Evolutionary conservation across 1,140 invertebrate species (phyloP), one percentile per base, ranked within the genome.

Genomic region (Uloborus diversus): DNA sequence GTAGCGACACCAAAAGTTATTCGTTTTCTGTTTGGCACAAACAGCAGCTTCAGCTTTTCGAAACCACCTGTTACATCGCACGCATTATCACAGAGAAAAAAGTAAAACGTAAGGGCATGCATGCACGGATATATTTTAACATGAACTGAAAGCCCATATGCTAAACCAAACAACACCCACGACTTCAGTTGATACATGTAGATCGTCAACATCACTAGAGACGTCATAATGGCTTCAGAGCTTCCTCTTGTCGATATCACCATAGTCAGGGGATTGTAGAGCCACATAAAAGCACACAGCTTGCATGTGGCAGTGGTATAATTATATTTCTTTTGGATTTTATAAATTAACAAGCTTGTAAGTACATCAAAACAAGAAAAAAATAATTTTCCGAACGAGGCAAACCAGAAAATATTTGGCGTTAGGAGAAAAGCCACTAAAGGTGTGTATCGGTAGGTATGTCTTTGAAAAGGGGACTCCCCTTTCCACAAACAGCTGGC

Each of bases 381-480:
- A 0, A 99, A 84, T 14, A 98, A 61, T 90, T 99, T 99, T 0
- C 97, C 98, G 87, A 92, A 96, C 66, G 90, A 86, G 17, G 87
- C 85, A 82, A 91, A 89, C 0, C 95, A 25, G 9, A 91, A 86
- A 17, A 96, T 86, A 87, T 98, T 99, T 0, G 96, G 95, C 17
- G 91, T 88, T 71, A 99, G 87, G 14, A 98, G 83, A 81, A 91
- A 91, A 0, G 98, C 94, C 35, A 99, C 85, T 9, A 99, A 85
- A 0, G 98, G 98, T 35, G 96, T 94, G 86, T 99, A 99, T 14
- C 98, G 37, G 86, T 98, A 99, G 0, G 97, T 99, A 81, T 94
- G 91, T 56, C 96, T 87, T 14, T 91, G 88, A 87, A 94, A 99
- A 0, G 98, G 96, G 0, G 96, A 97, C 49, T 90, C 84, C 1